These are phyloP conservation scores for Metacarcinus magister DNA, from an alignment of 2,888 invertebrate genomes.

Conservation along the genomic window DNA sequence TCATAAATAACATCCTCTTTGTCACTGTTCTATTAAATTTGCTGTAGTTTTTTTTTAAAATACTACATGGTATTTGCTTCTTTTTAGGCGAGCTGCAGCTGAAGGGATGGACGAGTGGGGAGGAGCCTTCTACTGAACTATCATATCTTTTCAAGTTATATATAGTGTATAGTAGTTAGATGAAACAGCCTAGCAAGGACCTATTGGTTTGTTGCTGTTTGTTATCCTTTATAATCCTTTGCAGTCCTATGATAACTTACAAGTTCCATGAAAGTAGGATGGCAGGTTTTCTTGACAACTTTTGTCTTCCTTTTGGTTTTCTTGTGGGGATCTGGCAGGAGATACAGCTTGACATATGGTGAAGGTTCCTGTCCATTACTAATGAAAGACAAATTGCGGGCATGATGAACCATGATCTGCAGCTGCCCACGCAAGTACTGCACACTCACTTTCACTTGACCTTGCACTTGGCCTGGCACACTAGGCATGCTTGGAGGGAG, in stretches of 20 bases:
- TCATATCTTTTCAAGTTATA: no score
- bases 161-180: no score
- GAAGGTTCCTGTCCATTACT: constrained; percentile 87
- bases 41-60: no score
- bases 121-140: no score
- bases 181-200: no score
- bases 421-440: constrained; percentile 88
- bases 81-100: no score
- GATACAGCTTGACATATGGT: constrained; percentile 85
- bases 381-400: constrained; percentile 91
- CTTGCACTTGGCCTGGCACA: constrained; percentile 79
- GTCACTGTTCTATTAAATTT: no score
- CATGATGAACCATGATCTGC: constrained; percentile 95
- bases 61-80: no score
- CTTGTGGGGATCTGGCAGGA: constrained; percentile 95
- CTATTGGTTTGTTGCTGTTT: no score
- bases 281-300: constrained; percentile 94
- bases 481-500: constrained; percentile 34
- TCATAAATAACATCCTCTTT: no score
- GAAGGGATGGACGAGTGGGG: no score
- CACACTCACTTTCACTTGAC: constrained; percentile 79
- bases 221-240: not conserved
- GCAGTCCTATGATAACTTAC: constrained; percentile 86
- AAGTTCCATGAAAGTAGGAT: constrained; percentile 99
- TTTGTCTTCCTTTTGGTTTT: constrained; percentile 98